Conservation (phyloP, 2,113 vertebrate genomes). For the Trachemys scripta region DNA sequence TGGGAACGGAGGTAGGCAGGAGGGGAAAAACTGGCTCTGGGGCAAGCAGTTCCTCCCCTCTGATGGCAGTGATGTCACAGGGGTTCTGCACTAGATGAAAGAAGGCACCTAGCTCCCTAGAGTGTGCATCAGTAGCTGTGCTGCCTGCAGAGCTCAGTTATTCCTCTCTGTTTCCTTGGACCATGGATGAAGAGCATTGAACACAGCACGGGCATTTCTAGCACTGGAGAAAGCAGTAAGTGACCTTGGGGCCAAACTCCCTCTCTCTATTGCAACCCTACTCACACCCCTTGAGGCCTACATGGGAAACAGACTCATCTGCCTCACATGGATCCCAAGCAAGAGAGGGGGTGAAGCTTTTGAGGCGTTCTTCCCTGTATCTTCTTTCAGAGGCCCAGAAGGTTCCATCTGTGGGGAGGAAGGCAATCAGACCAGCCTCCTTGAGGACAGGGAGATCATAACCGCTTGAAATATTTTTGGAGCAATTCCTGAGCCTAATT, state of each 20-base stretch:
- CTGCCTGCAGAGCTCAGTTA: background rate
- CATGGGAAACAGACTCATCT: background rate
- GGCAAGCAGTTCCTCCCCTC: background rate
- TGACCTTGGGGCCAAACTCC: background rate
- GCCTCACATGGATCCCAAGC: background rate
- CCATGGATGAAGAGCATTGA: background rate
- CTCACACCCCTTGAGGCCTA: background rate
- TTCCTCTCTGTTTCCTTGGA: background rate
- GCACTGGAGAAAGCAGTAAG: no score
- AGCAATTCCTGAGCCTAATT: background rate
- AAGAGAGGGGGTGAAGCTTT: background rate
- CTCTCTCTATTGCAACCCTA: background rate
- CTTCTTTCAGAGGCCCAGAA: background rate
- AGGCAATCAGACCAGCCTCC: background rate
- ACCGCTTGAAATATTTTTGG: background rate
- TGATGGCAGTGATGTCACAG: background rate
- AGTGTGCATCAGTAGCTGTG: background rate
- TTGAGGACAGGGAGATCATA: background rate
- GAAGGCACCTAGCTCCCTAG: background rate
- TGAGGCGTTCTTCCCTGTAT: background rate
- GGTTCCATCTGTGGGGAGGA: background rate
- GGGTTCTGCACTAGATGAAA: background rate
- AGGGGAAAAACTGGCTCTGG: background rate
- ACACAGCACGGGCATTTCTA: background rate
- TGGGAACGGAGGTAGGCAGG: background rate